Evolutionary conservation across 2,797 vertebrate genomes (phyloP).

Genomic region (Spinibarbus caldwelli): DNA sequence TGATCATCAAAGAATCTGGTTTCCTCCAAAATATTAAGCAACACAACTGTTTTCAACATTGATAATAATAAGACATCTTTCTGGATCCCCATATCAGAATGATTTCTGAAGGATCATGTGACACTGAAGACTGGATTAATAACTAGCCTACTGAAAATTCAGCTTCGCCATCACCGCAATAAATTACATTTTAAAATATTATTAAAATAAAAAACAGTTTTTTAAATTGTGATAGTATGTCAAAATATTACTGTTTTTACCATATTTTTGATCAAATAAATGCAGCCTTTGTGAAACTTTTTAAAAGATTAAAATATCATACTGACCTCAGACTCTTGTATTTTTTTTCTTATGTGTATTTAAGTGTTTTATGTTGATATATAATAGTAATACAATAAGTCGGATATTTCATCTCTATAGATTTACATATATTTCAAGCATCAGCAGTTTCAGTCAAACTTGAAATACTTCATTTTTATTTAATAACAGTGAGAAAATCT

Average conservation of each 20-base stretch:
- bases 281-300: neutral
- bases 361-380: too few species aligned
- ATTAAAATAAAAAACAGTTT: accelerated
- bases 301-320: neutral
- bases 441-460: neutral
- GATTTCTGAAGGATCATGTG: neutral
- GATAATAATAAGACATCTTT: neutral
- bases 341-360: too few species aligned
- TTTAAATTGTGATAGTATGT: neutral
- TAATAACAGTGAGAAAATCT: neutral
- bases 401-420: neutral
- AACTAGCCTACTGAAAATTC: too few species aligned
- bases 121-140: slow-evolving; percentile 1
- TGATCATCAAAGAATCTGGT: neutral
- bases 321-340: neutral
- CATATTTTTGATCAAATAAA: neutral
- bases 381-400: too few species aligned
- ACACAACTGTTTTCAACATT: neutral
- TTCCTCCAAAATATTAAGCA: neutral
- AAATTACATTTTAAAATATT: neutral
- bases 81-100: neutral
- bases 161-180: neutral
- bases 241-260: neutral
- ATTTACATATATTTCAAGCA: neutral
- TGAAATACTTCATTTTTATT: neutral